These are phyloP conservation scores for Rhinatrema bivittatum DNA, from an alignment of 2,797 vertebrate species.

Conservation along the genomic window DNA sequence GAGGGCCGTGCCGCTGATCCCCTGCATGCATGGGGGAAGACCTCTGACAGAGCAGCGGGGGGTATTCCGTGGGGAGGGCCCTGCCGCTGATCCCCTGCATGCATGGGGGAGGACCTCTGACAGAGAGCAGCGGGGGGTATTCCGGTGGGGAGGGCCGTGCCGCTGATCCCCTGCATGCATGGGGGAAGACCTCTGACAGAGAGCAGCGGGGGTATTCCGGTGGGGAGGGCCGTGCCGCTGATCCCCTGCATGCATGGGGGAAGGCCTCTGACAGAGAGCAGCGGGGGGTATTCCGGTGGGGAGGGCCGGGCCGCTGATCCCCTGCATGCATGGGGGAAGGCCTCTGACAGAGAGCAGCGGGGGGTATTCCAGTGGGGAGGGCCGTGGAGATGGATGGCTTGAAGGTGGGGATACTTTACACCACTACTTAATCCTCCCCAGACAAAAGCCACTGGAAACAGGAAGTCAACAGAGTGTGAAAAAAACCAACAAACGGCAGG, in stretches of 20 bases:
- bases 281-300: neutral
- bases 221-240: slow-evolving; percentile 8
- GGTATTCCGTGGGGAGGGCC: neutral
- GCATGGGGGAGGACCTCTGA: too few relatives aligned
- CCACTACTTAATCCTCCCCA: slow-evolving; percentile 6
- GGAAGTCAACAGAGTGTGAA: slow-evolving; percentile 9
- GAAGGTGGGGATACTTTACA: neutral
- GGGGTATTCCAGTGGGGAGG: neutral
- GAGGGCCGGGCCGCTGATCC: too few relatives aligned
- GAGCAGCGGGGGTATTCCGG: neutral
- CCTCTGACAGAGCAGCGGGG: neutral
- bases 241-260: too few relatives aligned
- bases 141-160: slow-evolving; percentile 1
- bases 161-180: too few relatives aligned
- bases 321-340: too few relatives aligned
- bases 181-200: too few relatives aligned
- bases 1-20: slow-evolving; percentile 9
- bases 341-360: neutral
- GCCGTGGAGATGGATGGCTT: slow-evolving; percentile 12
- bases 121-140: neutral
- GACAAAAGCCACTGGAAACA: slow-evolving; percentile 18
- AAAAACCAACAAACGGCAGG: slow-evolving; percentile 23
- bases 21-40: too few relatives aligned
- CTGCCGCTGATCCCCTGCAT: too few relatives aligned
- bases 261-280: too few relatives aligned